Evolutionary conservation across 2,113 vertebrate species (phyloP).

Genomic region (Rynchops niger): DNA sequence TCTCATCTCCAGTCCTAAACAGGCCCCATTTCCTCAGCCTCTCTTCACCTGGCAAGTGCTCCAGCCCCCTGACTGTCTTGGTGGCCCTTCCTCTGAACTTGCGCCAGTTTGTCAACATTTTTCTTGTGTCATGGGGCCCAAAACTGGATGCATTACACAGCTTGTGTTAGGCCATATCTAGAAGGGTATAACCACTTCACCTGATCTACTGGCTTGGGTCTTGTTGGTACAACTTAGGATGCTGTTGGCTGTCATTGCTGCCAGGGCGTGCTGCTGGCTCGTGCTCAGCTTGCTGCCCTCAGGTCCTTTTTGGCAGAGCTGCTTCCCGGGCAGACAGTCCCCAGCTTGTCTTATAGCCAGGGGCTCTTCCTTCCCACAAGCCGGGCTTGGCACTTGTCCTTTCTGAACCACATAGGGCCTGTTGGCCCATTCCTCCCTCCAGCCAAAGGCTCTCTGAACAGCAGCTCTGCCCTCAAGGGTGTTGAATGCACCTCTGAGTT

Average conservation of each 20-base stretch:
- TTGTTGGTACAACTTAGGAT: not conserved
- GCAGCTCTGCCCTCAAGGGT: not conserved
- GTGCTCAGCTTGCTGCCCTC: not conserved
- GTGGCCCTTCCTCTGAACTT: not conserved
- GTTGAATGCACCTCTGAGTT: not conserved
- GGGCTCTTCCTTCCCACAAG: not conserved
- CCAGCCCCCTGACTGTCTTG: not conserved
- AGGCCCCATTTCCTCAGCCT: not conserved
- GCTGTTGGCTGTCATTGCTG: not conserved
- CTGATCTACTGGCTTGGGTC: not conserved
- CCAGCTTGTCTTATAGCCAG: not conserved
- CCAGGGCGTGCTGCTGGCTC: accelerated
- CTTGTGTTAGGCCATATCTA: not conserved
- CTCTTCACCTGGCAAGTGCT: not conserved
- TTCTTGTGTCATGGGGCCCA: not conserved
- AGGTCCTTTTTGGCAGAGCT: not conserved
- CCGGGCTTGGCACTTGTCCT: not conserved
- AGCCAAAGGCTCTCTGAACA: not conserved
- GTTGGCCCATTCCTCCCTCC: not conserved
- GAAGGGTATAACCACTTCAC: not conserved
- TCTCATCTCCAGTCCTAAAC: not conserved
- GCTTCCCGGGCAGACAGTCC: not conserved
- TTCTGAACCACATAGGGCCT: not conserved
- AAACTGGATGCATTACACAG: not conserved
- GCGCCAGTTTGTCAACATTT: not conserved